These are phyloP conservation scores for Drosophila nasuta DNA, from an alignment of 1,140 invertebrate genomes.

Conservation along the genomic window DNA sequence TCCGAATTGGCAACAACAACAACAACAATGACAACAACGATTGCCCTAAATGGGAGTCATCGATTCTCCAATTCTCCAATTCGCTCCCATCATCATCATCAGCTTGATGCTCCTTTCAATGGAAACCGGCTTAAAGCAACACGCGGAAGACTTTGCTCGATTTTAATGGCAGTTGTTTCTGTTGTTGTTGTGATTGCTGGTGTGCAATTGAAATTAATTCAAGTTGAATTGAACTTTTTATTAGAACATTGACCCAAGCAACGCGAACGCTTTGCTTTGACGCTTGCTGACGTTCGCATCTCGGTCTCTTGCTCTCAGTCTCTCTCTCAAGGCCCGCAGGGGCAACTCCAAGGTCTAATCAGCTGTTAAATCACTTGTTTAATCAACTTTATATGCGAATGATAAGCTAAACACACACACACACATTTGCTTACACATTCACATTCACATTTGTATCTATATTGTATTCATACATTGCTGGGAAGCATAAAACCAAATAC, in stretches of 20 bases:
- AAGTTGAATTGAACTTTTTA: slow-evolving; percentile 80
- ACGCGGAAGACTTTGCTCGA: slow-evolving; percentile 36
- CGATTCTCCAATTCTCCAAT: slow-evolving; percentile 3
- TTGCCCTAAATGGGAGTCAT: slow-evolving; percentile 4
- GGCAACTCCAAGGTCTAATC: slow-evolving; percentile 27
- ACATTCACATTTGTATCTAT: not conserved
- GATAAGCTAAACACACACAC: slow-evolving; percentile 38
- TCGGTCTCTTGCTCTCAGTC: not conserved
- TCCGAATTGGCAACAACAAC: slow-evolving; percentile 41
- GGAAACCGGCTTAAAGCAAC: slow-evolving; percentile 48
- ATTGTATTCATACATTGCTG: not conserved
- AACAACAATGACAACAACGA: too few species aligned
- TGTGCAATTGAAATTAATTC: slow-evolving; percentile 81
- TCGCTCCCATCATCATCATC: not conserved
- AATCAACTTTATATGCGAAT: slow-evolving; percentile 43
- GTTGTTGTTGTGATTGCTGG: slow-evolving; percentile 16
- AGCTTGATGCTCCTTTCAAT: too few species aligned
- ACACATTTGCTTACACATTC: not conserved
- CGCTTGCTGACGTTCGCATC: not conserved
- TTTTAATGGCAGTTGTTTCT: slow-evolving; percentile 37
- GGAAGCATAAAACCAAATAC: slow-evolving; percentile 29
- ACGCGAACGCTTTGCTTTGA: too few species aligned
- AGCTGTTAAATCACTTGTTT: slow-evolving; percentile 54
- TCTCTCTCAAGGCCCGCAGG: slow-evolving; percentile 6
- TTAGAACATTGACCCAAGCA: slow-evolving; percentile 74